A percentile compares a stretch with the other conserved stretches of the same genome.
Conservation (phyloP, 2,888 invertebrate genomes). For the Heterodera filipjevi region DNA sequence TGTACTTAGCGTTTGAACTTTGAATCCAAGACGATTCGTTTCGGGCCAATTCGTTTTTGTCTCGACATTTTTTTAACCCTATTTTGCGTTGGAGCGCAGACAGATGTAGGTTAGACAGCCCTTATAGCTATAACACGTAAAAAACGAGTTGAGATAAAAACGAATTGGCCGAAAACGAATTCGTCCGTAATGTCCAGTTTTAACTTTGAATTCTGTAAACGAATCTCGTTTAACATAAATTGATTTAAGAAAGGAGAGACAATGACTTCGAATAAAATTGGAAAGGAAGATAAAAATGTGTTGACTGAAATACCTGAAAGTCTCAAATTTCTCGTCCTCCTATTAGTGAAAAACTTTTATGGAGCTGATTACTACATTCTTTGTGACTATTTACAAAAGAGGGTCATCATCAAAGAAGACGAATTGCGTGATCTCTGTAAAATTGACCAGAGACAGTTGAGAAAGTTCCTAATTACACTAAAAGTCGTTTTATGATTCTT, state of each 20-base stretch:
- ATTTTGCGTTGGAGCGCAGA: too few relatives aligned
- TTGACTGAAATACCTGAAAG: conserved; percentile 47
- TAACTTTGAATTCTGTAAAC: too few relatives aligned
- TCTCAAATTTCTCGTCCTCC: conserved; percentile 44
- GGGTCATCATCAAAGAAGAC: conserved; percentile 62
- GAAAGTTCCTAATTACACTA: conserved; percentile 45
- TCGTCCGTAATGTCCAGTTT: too few relatives aligned
- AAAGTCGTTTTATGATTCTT: conserved; percentile 35
- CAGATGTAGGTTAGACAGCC: too few relatives aligned
- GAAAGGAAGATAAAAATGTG: conserved; percentile 9
- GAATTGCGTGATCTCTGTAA: conserved; percentile 52
- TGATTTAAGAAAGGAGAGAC: not conserved
- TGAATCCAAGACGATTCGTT: too few relatives aligned
- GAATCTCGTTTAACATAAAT: too few relatives aligned
- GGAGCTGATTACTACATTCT: conserved; percentile 55
- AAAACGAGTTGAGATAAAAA: too few relatives aligned
- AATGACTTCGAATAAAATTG: not conserved
- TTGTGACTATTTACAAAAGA: conserved; percentile 61
- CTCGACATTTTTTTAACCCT: too few relatives aligned
- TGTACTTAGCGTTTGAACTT: too few relatives aligned
- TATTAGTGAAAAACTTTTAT: conserved; percentile 48
- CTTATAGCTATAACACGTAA: too few relatives aligned
- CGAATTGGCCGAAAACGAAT: too few relatives aligned
- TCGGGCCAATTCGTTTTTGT: too few relatives aligned
- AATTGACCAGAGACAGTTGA: conserved; percentile 57